Conservation (phyloP, 1,140 invertebrate species). For the Drosophila grimshawi region DNA sequence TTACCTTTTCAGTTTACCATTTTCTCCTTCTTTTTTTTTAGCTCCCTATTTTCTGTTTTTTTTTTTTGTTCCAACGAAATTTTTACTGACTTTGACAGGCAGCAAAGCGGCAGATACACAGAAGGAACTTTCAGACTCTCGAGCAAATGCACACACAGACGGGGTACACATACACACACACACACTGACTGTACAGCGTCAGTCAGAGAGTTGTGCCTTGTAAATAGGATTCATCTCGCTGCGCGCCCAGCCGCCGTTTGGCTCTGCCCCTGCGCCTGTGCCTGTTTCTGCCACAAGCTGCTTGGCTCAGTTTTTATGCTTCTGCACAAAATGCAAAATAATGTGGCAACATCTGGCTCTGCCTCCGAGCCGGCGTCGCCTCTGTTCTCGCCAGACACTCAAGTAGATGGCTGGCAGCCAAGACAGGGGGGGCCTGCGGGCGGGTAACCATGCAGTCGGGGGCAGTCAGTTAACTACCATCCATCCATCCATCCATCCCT, state of each 20-base stretch:
- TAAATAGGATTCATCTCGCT: slow-evolving; percentile 79
- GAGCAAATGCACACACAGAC: slow-evolving; percentile 25
- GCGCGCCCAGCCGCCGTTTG: slow-evolving; percentile 67
- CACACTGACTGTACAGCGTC: slow-evolving; percentile 47
- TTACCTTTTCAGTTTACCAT: slow-evolving; percentile 59
- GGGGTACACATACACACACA: slow-evolving; percentile 19
- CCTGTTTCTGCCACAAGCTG: slow-evolving; percentile 5
- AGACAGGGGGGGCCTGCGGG: background rate
- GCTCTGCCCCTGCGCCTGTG: slow-evolving; percentile 6
- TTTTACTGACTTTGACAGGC: slow-evolving; percentile 78
- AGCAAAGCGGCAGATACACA: slow-evolving; percentile 38
- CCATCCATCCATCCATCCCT: slow-evolving; percentile 53
- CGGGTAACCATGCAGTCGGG: slow-evolving; percentile 19
- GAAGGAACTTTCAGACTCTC: slow-evolving; percentile 44
- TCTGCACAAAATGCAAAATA: slow-evolving; percentile 76
- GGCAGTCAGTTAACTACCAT: slow-evolving; percentile 54
- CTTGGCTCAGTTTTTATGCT: slow-evolving; percentile 33
- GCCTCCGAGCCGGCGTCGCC: slow-evolving; percentile 47
- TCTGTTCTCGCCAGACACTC: slow-evolving; percentile 75
- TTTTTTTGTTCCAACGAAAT: slow-evolving; percentile 58
- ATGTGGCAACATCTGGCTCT: slow-evolving; percentile 55
- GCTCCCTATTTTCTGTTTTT: slow-evolving; percentile 36
- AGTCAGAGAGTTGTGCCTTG: slow-evolving; percentile 71
- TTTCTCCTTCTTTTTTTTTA: slow-evolving; percentile 34
- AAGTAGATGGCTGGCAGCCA: slow-evolving; percentile 62